Evolutionary conservation across 2,888 invertebrate species (phyloP).

Genomic region (Cataglyphis altisquamis): DNA sequence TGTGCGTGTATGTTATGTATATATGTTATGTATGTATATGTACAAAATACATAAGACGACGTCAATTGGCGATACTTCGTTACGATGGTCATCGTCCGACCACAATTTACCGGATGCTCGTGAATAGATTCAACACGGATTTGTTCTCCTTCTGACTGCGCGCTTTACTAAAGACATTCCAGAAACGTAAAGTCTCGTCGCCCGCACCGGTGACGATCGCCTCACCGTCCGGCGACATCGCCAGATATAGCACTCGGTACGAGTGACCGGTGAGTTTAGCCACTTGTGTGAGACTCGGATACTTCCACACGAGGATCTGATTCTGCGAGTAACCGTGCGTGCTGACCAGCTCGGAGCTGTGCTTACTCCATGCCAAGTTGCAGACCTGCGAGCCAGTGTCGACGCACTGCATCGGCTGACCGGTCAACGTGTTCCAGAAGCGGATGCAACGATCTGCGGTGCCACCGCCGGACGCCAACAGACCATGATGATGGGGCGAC

Average conservation of each 20-base stretch:
- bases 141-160: slow-evolving; percentile 97
- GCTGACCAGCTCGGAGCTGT: slow-evolving; percentile 98
- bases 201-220: slow-evolving; percentile 99
- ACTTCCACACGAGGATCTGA: slow-evolving; percentile 99
- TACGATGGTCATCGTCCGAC: not conserved
- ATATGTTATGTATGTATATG: slow-evolving; percentile 25
- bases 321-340: slow-evolving; percentile 99
- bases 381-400: slow-evolving; percentile 99
- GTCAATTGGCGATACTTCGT: not conserved
- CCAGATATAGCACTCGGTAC: slow-evolving; percentile 97
- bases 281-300: slow-evolving; percentile 98
- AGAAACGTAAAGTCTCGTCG: slow-evolving; percentile 98
- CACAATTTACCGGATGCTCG: slow-evolving; percentile 91
- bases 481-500: slow-evolving; percentile 99
- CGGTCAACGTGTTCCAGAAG: slow-evolving; percentile 99
- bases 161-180: slow-evolving; percentile 99
- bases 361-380: slow-evolving; percentile 99
- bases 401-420: slow-evolving; percentile 99
- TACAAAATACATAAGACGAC: slow-evolving; percentile 57
- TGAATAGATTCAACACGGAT: slow-evolving; percentile 96
- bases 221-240: slow-evolving; percentile 99
- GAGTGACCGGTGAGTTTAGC: slow-evolving; percentile 99
- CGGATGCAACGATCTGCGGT: slow-evolving; percentile 98
- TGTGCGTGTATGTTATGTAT: not conserved
- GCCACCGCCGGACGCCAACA: slow-evolving; percentile 99